Percentiles rank a stretch among this genome's conserved stretches.
Evolutionary conservation across 2,797 vertebrate species (phyloP).

Genomic region (Tangara arthus): DNA sequence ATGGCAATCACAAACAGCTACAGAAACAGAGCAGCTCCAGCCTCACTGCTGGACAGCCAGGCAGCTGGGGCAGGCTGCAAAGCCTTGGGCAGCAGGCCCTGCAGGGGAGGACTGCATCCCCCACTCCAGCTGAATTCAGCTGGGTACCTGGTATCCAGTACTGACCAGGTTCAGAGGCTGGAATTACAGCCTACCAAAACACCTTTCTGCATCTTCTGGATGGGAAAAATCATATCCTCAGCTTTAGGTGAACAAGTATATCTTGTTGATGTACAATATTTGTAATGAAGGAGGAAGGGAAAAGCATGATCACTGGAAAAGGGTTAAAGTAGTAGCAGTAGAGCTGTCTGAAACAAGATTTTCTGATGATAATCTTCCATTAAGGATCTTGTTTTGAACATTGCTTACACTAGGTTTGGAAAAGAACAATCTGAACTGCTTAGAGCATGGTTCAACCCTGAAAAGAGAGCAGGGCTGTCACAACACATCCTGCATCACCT

Average conservation of each 20-base stretch:
- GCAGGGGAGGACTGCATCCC: not conserved
- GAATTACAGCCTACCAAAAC: not conserved
- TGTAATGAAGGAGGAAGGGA: not conserved
- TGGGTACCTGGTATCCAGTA: not conserved
- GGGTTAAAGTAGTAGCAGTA: not conserved
- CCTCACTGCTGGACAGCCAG: not conserved
- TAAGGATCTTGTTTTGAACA: not conserved
- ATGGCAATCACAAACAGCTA: not conserved
- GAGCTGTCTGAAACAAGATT: not conserved
- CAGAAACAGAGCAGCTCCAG: not conserved
- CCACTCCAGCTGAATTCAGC: not conserved
- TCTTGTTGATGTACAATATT: not conserved
- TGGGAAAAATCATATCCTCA: not conserved
- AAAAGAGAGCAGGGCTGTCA: not conserved
- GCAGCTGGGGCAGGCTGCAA: not conserved
- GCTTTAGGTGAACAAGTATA: not conserved
- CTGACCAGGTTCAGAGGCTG: not conserved
- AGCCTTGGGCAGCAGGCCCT: fast-evolving
- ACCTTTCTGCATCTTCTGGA: not conserved
- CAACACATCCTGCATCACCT: not conserved
- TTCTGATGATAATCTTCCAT: not conserved
- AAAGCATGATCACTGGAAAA: not conserved
- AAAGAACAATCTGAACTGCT: slow-evolving; percentile 30
- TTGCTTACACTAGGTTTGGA: not conserved
- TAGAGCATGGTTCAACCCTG: not conserved